Conservation (phyloP, 92 coral and sea anemone species). For the Metridium senile region DNA sequence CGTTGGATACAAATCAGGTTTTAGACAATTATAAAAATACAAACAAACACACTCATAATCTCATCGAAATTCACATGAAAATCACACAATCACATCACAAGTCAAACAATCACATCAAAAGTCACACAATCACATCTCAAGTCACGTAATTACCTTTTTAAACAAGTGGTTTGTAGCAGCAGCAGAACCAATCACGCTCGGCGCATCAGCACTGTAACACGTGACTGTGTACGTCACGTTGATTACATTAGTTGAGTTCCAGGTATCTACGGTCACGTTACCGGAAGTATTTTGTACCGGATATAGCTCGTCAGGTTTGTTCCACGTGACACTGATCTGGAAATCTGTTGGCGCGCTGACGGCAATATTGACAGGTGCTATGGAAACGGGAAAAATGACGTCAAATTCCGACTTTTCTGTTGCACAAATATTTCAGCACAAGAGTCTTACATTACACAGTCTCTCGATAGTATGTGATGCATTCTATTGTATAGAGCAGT, state of each 20-base stretch:
- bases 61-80: too few relatives aligned
- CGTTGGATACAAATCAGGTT: too few relatives aligned
- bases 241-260: conserved; percentile 57
- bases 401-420: too few relatives aligned
- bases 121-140: too few relatives aligned
- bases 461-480: too few relatives aligned
- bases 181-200: conserved; percentile 55
- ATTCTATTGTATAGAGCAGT: too few relatives aligned
- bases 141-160: conserved; percentile 20
- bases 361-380: conserved; percentile 79
- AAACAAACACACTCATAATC: too few relatives aligned
- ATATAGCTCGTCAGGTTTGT: conserved; percentile 66
- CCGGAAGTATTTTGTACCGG: conserved; percentile 48
- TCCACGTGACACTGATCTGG: conserved; percentile 79
- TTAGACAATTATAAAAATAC: too few relatives aligned
- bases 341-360: conserved; percentile 88
- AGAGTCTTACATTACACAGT: too few relatives aligned
- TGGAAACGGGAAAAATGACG: background rate
- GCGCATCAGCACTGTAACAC: conserved; percentile 83
- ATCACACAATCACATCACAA: too few relatives aligned
- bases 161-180: conserved; percentile 55
- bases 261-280: conserved; percentile 63
- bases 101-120: background rate
- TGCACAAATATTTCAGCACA: too few relatives aligned
- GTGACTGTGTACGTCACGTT: conserved; percentile 73